phyloP scores from a whole-genome alignment of 2,113 vertebrate species.

The Thamnaconus septentrionalis region DNA sequence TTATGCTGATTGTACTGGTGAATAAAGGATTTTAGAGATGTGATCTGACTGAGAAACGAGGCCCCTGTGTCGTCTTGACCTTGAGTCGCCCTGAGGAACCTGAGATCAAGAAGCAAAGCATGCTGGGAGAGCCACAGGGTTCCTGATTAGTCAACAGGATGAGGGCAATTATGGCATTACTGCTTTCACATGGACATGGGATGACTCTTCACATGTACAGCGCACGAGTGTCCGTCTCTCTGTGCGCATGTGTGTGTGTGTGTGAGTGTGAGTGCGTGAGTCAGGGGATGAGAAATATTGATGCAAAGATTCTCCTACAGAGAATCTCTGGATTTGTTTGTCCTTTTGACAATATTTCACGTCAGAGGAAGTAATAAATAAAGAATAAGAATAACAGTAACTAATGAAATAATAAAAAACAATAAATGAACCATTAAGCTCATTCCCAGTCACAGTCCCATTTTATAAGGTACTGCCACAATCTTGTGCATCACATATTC shows the following conservation, averaged over 20 bases:
- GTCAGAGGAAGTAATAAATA: too few relatives aligned
- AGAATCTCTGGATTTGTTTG: too few relatives aligned
- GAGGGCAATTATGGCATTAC: slow-evolving; percentile 69
- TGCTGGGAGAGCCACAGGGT: slow-evolving; percentile 43
- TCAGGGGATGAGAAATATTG: too few relatives aligned
- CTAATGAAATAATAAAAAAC: too few relatives aligned
- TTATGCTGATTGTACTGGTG: slow-evolving; percentile 25
- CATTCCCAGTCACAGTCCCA: too few relatives aligned
- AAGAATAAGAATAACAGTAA: too few relatives aligned
- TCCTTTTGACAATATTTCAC: too few relatives aligned
- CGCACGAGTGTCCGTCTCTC: neutral
- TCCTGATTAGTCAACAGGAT: slow-evolving; percentile 71
- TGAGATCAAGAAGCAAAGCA: slow-evolving; percentile 30
- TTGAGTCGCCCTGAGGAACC: slow-evolving; percentile 31
- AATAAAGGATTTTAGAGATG: slow-evolving; percentile 67
- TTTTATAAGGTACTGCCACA: neutral
- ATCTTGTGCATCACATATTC: slow-evolving; percentile 6
- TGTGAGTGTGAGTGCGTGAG: too few relatives aligned
- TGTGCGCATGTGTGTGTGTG: neutral
- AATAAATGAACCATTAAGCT: too few relatives aligned
- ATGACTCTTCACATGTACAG: slow-evolving; percentile 55
- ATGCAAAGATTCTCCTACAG: too few relatives aligned
- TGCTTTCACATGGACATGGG: slow-evolving; percentile 68
- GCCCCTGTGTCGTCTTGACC: slow-evolving; percentile 33
- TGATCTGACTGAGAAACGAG: slow-evolving; percentile 20